Evolutionary conservation across 2,888 invertebrate genomes (phyloP).

Genomic region (Axea sp.): DNA sequence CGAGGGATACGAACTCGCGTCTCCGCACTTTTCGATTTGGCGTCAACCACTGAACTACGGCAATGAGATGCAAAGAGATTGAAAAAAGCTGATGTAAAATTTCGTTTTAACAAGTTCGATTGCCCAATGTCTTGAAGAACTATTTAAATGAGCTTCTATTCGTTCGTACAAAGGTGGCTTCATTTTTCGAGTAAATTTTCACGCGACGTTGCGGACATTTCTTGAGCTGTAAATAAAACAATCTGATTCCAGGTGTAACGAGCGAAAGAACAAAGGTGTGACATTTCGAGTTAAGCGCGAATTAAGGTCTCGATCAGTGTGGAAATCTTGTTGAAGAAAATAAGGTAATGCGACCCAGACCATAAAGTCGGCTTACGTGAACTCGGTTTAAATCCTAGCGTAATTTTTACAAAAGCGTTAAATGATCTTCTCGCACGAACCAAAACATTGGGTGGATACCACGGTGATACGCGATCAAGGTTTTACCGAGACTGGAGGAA

Average conservation of each 20-base stretch:
- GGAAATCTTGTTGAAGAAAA: constrained; percentile 47
- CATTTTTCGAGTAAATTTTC: too few species aligned
- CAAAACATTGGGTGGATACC: constrained; percentile 36
- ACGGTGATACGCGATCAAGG: constrained; percentile 40
- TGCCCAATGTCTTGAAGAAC: too few species aligned
- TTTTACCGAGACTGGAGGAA: constrained; percentile 18
- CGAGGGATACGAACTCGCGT: too few species aligned
- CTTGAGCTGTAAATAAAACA: too few species aligned
- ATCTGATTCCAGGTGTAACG: constrained; percentile 50
- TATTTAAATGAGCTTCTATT: too few species aligned
- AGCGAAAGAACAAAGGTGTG: constrained; percentile 33
- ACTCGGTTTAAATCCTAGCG: constrained; percentile 32
- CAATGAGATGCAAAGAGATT: too few species aligned
- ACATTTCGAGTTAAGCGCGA: constrained; percentile 53
- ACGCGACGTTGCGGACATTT: too few species aligned
- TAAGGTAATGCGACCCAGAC: constrained; percentile 50
- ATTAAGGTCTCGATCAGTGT: constrained; percentile 49
- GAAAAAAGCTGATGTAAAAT: too few species aligned
- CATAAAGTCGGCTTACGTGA: constrained; percentile 39
- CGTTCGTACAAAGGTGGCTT: too few species aligned
- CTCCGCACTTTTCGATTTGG: too few species aligned
- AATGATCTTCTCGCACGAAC: constrained; percentile 43
- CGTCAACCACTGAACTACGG: too few species aligned
- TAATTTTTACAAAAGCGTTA: constrained; percentile 30
- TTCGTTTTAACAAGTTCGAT: too few species aligned